phyloP scores from a whole-genome alignment of 2,888 invertebrate species.

The Dilophus febrilis region DNA sequence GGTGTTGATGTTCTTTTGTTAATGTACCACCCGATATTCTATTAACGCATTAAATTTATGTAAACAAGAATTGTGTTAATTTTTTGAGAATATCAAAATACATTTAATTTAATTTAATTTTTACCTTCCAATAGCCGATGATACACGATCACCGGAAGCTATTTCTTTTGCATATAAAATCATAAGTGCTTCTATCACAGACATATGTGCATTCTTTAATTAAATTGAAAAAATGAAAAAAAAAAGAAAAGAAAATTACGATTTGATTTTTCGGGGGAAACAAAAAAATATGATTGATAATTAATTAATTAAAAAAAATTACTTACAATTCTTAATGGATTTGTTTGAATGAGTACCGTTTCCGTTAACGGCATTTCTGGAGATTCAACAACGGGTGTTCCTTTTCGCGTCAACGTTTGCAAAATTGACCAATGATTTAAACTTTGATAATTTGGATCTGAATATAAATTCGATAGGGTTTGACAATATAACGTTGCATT shows the following conservation, averaged over 20 bases:
- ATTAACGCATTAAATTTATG: conserved; percentile 6
- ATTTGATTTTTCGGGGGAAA: conserved; percentile 1
- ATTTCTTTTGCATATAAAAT: conserved; percentile 83
- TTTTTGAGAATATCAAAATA: neutral
- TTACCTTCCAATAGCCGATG: conserved; percentile 65
- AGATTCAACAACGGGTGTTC: conserved; percentile 68
- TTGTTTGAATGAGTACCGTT: conserved; percentile 88
- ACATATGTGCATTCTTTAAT: conserved; percentile 83
- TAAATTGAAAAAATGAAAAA: conserved; percentile 3
- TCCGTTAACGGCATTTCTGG: conserved; percentile 82
- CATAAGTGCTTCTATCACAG: conserved; percentile 92
- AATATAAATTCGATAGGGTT: conserved; percentile 87
- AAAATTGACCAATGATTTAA: conserved; percentile 90
- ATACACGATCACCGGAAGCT: conserved; percentile 70
- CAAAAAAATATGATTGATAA: neutral
- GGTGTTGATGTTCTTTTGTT: conserved; percentile 33
- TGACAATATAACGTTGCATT: conserved; percentile 90
- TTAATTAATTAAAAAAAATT: neutral
- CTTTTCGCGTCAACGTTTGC: conserved; percentile 82
- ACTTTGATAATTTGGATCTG: conserved; percentile 90
- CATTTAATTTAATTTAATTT: neutral
- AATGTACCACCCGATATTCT: conserved; percentile 31
- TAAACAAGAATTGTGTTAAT: neutral
- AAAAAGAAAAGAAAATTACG: no score
- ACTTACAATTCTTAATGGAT: conserved; percentile 82